Evolutionary conservation across 2,113 vertebrate genomes (phyloP), one percentile per base, ranked within the genome.

Genomic region (Phalacrocorax aristotelis): DNA sequence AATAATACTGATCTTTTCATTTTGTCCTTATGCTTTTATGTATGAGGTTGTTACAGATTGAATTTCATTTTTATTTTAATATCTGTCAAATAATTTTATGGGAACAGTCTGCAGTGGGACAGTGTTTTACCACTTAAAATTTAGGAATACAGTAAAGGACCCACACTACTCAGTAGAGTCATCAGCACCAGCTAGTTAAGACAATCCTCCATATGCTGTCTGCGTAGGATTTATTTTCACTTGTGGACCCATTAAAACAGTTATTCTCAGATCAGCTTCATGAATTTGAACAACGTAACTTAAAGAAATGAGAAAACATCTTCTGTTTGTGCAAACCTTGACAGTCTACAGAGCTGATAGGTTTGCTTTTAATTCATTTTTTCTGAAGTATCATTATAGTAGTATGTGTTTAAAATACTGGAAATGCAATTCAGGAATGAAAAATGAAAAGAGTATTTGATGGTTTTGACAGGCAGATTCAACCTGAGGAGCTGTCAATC

Each of bases 321-420:
- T 51, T 81, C 34, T 61, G 4, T 54, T 83, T 77, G 62, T 62
- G 58, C 34, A 89, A 89, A 78, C 76, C 15, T 11, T 64, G 23
- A 51, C 23, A 70, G 21, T 46, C 14, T 18, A 60, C 21, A 57
- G 7, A 44, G 66, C 51, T 48, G 30, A 58, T 22, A 57, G 23
- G 9, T 58, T 82, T 54, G 7, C 0, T 83, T 95, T 76, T 62
- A 94, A 69, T 95, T 81, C 87, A 46, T 80, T 25, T 58, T 89
- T 95, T 90, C 89, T 52, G 29, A 93, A 95, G 26, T 91, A 49
- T 64, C 34, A 11, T 86, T 46, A 48, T 86, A 86, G 71, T 62
- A 86, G 49, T 66, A 70, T 83, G 88, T 90, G 51, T 90, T 90
- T 94, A 95, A 97, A 92, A 93, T 91, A 69, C 32, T 89, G 44